Conservation (phyloP, 2,888 invertebrate genomes). For the Rotaria macrura region DNA sequence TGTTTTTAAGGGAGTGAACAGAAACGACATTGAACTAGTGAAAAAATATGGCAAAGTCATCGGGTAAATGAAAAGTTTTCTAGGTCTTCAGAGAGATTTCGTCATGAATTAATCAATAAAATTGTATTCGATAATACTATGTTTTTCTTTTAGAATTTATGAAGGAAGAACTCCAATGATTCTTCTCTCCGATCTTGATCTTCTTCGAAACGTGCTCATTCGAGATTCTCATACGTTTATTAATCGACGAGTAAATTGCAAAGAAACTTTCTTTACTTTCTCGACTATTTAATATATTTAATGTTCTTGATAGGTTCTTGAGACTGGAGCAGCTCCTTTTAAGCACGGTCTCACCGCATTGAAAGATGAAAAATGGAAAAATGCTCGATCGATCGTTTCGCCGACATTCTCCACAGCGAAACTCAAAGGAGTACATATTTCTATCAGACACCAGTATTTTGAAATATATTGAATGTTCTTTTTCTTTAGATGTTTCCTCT, state of each 20-base stretch:
- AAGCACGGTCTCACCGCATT: constrained; percentile 22
- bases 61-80: neutral
- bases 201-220: neutral
- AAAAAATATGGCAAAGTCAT: neutral
- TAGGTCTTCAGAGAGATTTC: too few species aligned
- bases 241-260: neutral
- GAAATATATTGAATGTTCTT: too few species aligned
- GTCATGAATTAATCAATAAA: too few species aligned
- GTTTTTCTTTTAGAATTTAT: neutral
- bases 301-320: too few species aligned
- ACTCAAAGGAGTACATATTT: constrained; percentile 20
- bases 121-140: too few species aligned
- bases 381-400: constrained; percentile 29
- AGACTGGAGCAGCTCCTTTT: neutral
- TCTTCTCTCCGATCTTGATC: neutral
- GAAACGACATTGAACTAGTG: neutral
- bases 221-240: neutral
- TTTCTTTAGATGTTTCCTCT: constrained; percentile 18
- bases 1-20: neutral
- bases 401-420: constrained; percentile 26
- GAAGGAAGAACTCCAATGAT: neutral
- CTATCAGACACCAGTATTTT: too few species aligned
- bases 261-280: too few species aligned
- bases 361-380: constrained; percentile 33
- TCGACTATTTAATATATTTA: too few species aligned